Percentiles rank a stretch among this genome's conserved stretches.
Conservation (phyloP, 2,888 invertebrate species). For the Drosophila atripex region DNA sequence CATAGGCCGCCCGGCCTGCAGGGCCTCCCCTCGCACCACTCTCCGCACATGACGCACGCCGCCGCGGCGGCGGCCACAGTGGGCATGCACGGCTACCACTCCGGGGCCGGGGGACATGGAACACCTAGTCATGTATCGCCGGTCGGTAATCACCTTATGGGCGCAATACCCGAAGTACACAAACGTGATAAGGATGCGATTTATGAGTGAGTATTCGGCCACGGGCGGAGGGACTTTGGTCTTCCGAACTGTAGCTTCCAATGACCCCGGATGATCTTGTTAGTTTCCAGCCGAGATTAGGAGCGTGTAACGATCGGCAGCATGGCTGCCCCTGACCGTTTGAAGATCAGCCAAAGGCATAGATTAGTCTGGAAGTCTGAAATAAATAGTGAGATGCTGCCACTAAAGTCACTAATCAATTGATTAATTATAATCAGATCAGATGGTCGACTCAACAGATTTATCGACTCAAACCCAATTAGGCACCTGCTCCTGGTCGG, state of each 20-base stretch:
- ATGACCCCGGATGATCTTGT: conserved; percentile 1
- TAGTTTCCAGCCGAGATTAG: not conserved
- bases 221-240: not conserved
- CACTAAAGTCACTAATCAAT: not conserved
- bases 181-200: conserved; percentile 99
- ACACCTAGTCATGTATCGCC: conserved; percentile 92
- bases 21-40: conserved; percentile 89
- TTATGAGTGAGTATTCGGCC: conserved; percentile 94
- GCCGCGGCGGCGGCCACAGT: conserved; percentile 86
- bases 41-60: conserved; percentile 91
- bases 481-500: conserved; percentile 66
- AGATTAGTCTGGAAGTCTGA: too few relatives aligned
- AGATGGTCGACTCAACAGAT: conserved; percentile 37
- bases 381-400: not conserved
- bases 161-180: conserved; percentile 94
- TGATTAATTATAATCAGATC: not conserved
- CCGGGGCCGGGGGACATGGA: conserved; percentile 84
- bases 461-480: conserved; percentile 40
- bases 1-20: conserved; percentile 86
- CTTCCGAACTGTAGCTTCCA: not conserved
- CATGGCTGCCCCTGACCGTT: not conserved
- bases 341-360: not conserved
- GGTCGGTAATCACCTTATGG: conserved; percentile 93
- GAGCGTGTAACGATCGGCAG: not conserved
- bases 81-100: conserved; percentile 86